Evolutionary conservation across 1,140 invertebrate genomes (phyloP), one percentile per base, ranked within the genome.

Genomic region (Drosophila elegans): DNA sequence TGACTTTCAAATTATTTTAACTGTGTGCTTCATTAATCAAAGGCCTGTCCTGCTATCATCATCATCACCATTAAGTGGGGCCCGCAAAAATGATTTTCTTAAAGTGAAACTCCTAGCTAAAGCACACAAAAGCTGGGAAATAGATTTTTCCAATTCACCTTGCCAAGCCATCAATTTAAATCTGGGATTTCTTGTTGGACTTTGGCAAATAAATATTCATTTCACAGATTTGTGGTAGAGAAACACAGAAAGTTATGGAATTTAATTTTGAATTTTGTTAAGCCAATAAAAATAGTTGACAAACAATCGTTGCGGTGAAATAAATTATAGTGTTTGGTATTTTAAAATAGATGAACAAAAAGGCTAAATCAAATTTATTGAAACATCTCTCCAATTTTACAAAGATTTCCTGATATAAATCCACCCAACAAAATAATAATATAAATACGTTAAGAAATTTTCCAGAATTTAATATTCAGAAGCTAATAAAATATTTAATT

Each of bases 21-120:
- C 54, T 77, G 81, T 88, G 63, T 78, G 83, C 71, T 88, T 82
- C 79, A 88, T 89, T 89, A 77, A 89, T 88, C 84, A 86, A 88
- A 83, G 83, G 57, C 74, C 32, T 38, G 41, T 27, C 10, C 11
- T 44, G 27, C 12, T 21, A 36, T 66, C 41, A 32, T 45, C 54
- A 59, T 11, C 29, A 42, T 44, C 39, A 42, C 10, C 13, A 10
- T 27, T 32, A 27, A 38, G 9, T 27, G 44, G 62, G n/a, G 7
- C 11, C 21, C 21, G 4, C 21, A 29, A 45, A 36, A 46, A 27
- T 27, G 13, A 13, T 68, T 57, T 45, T 16, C 12, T 53, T 53
- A 6, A 68, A 48, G 46, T 34, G 39, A n/a, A 32, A 13, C 7
- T 46, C 32, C 1, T 57, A 55, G 36, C 25, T 32, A 7, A 42